Conservation (phyloP, 2,797 vertebrate species). For the Platalea minor region DNA sequence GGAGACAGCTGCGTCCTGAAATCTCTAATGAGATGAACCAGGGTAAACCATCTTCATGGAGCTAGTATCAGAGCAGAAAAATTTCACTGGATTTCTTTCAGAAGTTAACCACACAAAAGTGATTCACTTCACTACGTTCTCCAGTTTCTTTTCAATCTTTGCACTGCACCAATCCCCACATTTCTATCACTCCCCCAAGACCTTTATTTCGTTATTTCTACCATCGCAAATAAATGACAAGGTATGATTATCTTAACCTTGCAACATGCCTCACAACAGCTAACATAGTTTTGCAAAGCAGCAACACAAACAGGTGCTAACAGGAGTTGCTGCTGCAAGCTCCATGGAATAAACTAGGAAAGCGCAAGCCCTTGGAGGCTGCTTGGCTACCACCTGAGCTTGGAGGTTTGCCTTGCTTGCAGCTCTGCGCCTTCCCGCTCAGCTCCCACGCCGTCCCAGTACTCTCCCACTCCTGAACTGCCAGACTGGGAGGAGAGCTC, state of each 20-base stretch:
- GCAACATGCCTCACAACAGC: background rate
- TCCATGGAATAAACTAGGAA: background rate
- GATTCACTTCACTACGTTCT: background rate
- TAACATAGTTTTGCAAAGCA: background rate
- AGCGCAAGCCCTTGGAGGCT: fast-evolving
- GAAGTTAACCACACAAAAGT: background rate
- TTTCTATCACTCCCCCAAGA: background rate
- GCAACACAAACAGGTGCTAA: fast-evolving
- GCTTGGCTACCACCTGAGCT: background rate
- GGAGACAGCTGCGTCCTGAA: background rate
- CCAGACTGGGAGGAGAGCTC: background rate
- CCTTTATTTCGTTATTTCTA: background rate
- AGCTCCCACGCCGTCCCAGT: background rate
- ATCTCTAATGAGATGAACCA: background rate
- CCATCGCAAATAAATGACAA: background rate
- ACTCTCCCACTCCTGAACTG: background rate
- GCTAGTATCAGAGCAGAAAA: background rate
- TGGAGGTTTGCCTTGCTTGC: background rate
- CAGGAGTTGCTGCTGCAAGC: background rate
- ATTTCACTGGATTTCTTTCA: background rate
- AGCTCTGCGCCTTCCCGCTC: background rate
- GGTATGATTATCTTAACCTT: background rate
- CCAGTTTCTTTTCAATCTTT: background rate
- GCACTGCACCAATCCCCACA: background rate
- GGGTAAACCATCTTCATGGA: background rate